Percentiles rank a stretch among this genome's conserved stretches.
Conservation (phyloP, 2,113 vertebrate genomes). For the Mionectes macconnelli region DNA sequence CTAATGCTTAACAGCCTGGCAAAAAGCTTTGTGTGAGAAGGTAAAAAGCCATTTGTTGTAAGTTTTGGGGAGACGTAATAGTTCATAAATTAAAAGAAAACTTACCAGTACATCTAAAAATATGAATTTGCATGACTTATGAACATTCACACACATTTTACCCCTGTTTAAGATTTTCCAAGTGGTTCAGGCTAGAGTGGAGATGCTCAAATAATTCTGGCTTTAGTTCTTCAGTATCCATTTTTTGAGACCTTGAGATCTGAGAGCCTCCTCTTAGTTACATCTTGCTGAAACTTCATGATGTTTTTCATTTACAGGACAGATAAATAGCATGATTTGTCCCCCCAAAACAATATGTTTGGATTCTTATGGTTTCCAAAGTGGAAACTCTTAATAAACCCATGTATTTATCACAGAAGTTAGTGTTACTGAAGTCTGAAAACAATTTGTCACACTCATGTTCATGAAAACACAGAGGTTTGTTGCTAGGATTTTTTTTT, state of each 20-base stretch:
- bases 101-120: not conserved
- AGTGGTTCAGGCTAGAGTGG: not conserved
- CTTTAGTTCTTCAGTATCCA: not conserved
- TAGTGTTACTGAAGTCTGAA: not conserved
- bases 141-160: not conserved
- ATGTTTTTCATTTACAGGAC: not conserved
- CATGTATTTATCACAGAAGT: not conserved
- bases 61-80: slow-evolving; percentile 1
- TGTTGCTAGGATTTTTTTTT: not conserved
- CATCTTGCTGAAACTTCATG: not conserved
- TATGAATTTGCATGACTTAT: not conserved
- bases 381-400: not conserved
- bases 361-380: not conserved
- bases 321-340: not conserved
- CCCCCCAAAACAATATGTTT: not conserved
- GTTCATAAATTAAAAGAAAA: slow-evolving; percentile 23
- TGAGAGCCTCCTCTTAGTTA: not conserved
- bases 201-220: not conserved
- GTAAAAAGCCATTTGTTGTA: not conserved
- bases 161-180: not conserved
- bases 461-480: not conserved
- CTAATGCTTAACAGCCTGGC: not conserved
- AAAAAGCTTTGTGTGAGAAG: not conserved
- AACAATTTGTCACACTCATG: not conserved
- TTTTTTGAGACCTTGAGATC: not conserved